phyloP scores from a whole-genome alignment of 1,140 invertebrate genomes.

The Drosophila orosa region DNA sequence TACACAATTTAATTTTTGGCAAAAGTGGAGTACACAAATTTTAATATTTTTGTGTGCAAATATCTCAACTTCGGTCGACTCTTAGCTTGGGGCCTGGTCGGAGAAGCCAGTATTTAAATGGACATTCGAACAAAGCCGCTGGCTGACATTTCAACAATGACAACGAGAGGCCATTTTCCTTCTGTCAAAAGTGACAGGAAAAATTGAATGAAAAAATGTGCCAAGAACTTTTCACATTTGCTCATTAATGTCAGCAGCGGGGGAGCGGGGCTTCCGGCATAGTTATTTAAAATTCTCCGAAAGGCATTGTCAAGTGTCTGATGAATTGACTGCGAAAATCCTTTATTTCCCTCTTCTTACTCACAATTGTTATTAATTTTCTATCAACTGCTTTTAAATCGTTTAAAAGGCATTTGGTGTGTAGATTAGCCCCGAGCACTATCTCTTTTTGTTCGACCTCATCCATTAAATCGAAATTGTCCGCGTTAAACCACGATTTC shows the following conservation, averaged over 20 bases:
- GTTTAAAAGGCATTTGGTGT: slow-evolving; percentile 7
- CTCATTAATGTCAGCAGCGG: slow-evolving; percentile 65
- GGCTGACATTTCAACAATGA: slow-evolving; percentile 27
- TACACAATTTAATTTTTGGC: not conserved
- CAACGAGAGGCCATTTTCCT: slow-evolving; percentile 16
- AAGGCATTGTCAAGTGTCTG: slow-evolving; percentile 23
- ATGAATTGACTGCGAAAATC: slow-evolving; percentile 33
- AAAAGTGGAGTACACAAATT: not conserved
- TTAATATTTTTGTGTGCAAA: slow-evolving; percentile 23
- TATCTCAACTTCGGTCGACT: not conserved
- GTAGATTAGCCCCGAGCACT: slow-evolving; percentile 29
- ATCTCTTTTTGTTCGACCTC: not conserved
- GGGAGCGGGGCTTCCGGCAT: not conserved
- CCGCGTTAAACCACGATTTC: not conserved
- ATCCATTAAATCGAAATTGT: slow-evolving; percentile 41
- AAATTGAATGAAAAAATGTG: slow-evolving; percentile 7
- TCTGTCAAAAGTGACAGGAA: slow-evolving; percentile 52
- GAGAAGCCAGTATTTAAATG: not conserved
- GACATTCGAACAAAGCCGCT: slow-evolving; percentile 12
- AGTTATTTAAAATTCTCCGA: not conserved
- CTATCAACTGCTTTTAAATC: slow-evolving; percentile 14
- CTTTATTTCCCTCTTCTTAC: not conserved
- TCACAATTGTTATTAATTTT: slow-evolving; percentile 49
- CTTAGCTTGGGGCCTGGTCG: not conserved
- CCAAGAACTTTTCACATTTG: slow-evolving; percentile 50